Evolutionary conservation across 2,797 vertebrate species (phyloP).

Genomic region (Megaceryle alcyon): DNA sequence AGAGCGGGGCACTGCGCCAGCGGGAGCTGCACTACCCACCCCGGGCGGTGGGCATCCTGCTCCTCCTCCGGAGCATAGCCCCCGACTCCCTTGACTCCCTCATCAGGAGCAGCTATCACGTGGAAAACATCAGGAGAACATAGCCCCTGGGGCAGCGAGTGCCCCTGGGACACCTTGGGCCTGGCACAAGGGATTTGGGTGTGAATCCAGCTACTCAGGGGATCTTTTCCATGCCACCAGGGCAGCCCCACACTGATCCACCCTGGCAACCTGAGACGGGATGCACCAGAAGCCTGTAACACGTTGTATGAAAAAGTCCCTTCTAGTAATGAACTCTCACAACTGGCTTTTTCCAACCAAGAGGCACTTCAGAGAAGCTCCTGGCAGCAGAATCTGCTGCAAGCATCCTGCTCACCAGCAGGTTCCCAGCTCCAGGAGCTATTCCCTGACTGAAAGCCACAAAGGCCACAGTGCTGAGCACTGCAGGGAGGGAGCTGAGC

Average conservation of each 20-base stretch:
- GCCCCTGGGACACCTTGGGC: not conserved
- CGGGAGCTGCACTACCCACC: constrained; percentile 59
- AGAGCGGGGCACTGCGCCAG: constrained; percentile 48
- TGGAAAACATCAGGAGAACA: constrained; percentile 37
- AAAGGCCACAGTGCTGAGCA: accelerated
- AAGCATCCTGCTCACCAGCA: not conserved
- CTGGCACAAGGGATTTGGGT: not conserved
- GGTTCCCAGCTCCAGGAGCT: not conserved
- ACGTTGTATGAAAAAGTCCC: not conserved
- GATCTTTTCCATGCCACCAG: not conserved
- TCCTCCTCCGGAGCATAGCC: constrained; percentile 35
- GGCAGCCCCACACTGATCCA: not conserved
- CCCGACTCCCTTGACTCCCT: constrained; percentile 51
- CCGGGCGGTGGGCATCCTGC: accelerated
- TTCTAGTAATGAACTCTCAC: not conserved
- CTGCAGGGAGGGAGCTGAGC: accelerated
- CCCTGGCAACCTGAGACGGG: not conserved
- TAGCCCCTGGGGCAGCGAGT: accelerated
- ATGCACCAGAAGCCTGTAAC: not conserved
- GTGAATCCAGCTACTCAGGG: accelerated
- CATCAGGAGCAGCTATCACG: accelerated
- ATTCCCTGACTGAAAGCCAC: not conserved
- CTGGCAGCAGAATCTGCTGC: not conserved
- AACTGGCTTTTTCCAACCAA: not conserved
- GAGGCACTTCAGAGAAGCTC: not conserved